Evolutionary conservation across 2,888 invertebrate species (phyloP), one percentile per base, ranked within the genome.

Genomic region (Ennomos fuscantarius): DNA sequence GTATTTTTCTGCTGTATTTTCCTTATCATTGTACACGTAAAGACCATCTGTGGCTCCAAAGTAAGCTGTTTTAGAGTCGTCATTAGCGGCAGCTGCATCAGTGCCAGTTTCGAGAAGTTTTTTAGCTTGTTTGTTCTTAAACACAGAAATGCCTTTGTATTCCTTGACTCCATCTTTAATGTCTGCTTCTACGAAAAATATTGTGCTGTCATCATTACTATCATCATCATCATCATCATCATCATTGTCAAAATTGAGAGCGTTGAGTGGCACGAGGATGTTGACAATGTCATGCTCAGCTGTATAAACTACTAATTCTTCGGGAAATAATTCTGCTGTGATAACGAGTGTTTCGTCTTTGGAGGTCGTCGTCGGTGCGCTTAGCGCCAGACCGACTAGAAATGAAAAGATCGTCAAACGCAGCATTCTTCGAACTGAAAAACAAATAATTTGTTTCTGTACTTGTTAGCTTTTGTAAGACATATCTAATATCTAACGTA

Each of bases 51-150:
- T 73, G 10, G 69, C 68, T 8, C 60, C 57, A 8, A 69, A 60
- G 51, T 60, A 84, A 0, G 73, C 82, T 1, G 52, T 24, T 47
- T 72, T 79, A 2, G 63, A 68, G 1, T 76, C 66, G 11, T 72
- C 77, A 10, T 55, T 61, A 2, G 69, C 65, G 0, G 82, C 71
- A 1, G 79, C 65, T 0, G 71, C 66, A 40, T 77, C 79, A 39
- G 75, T 76, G 0, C 80, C 83, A 24, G 80, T 72, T 3, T 77
- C 76, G 3, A 84, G 62, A 1, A 84, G 45, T 62, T 77, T 78
- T 1, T 62, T 76, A 0, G 66, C 72, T 9, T 60, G 54, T 8
- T 66, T 68, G 3, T 78, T 63, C 33, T 72, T 74, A 0, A 77
- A 39, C 0, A 73, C 63, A 12, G 76, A 83, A 0, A 84, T 53